Conservation (phyloP, 2,113 vertebrate genomes). For the Nasalis larvatus region DNA sequence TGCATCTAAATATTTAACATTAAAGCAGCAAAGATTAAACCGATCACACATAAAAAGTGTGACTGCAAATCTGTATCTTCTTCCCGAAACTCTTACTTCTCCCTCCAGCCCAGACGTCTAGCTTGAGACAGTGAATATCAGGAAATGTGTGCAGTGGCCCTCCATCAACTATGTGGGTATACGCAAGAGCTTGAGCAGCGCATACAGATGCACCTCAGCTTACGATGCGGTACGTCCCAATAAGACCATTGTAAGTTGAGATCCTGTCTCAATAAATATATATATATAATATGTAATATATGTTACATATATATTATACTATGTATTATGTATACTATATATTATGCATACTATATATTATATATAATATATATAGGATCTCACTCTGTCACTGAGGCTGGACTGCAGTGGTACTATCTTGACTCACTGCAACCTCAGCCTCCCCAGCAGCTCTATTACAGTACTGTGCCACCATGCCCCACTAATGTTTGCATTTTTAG, state of each 20-base stretch:
- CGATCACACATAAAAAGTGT: neutral
- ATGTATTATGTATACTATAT: too few species aligned
- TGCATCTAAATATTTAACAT: neutral
- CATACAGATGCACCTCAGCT: accelerated
- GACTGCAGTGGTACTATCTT: too few species aligned
- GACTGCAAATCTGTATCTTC: neutral
- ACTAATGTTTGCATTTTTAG: too few species aligned
- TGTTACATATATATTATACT: too few species aligned
- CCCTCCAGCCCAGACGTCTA: neutral
- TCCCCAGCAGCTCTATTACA: too few species aligned
- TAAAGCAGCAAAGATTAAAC: neutral
- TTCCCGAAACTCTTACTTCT: neutral
- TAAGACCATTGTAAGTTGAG: neutral
- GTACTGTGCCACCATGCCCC: too few species aligned
- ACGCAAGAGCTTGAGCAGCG: neutral
- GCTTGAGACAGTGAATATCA: accelerated
- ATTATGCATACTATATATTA: too few species aligned
- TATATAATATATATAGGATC: neutral
- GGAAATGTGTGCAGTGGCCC: accelerated
- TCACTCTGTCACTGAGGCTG: too few species aligned
- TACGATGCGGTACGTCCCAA: neutral
- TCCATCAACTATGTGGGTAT: accelerated
- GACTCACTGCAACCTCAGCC: too few species aligned
- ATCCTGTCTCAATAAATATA: neutral
- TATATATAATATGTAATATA: too few species aligned